Conservation (phyloP, 2,888 invertebrate genomes). For the Temnothorax unifasciatus region DNA sequence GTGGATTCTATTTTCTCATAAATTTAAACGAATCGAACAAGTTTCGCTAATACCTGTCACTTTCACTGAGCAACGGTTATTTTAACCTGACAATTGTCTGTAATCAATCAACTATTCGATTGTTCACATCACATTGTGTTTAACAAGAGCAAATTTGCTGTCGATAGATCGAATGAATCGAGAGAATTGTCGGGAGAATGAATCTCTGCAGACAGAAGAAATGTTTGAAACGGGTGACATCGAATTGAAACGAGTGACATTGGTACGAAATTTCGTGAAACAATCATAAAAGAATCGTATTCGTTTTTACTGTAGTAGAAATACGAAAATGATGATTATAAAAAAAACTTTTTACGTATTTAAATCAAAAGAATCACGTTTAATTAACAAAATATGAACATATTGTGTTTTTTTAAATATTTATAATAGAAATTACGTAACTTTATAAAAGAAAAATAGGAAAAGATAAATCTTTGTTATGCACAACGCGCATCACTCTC, state of each 20-base stretch:
- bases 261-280: not conserved
- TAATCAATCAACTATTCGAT: slow-evolving; percentile 20
- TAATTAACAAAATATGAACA: not conserved
- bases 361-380: not conserved
- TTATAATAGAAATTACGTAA: not conserved
- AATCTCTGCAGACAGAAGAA: slow-evolving; percentile 5
- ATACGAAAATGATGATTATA: slow-evolving; percentile 20
- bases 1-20: not conserved
- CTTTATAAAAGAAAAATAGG: not conserved
- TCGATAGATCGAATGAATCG: not conserved
- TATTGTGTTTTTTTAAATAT: not conserved
- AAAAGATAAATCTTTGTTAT: not conserved
- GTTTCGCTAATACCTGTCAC: not conserved
- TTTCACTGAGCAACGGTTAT: slow-evolving; percentile 17
- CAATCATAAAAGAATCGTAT: slow-evolving; percentile 2
- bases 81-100: slow-evolving; percentile 17
- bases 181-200: not conserved
- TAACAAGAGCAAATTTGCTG: slow-evolving; percentile 39
- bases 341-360: not conserved
- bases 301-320: not conserved
- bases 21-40: slow-evolving; percentile 20
- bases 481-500: not conserved
- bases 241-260: slow-evolving; percentile 12
- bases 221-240: slow-evolving; percentile 12
- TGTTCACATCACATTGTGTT: slow-evolving; percentile 34